phyloP scores from a whole-genome alignment of 2,888 invertebrate species.

The Malacosoma neustria region DNA sequence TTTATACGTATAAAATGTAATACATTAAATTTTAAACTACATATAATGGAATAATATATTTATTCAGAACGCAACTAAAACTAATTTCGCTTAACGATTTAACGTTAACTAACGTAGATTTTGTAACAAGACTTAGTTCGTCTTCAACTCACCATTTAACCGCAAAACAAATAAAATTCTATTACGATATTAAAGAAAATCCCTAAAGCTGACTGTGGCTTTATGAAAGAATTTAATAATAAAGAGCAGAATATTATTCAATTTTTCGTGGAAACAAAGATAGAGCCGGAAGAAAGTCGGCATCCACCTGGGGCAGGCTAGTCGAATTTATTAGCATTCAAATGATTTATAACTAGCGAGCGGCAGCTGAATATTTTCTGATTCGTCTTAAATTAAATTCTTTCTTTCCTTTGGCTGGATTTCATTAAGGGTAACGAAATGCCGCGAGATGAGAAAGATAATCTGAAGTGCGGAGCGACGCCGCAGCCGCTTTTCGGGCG shows the following conservation, averaged over 20 bases:
- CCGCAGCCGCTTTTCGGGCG: conserved; percentile 8
- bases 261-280: conserved; percentile 65
- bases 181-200: conserved; percentile 64
- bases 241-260: conserved; percentile 65
- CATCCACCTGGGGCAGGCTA: conserved; percentile 62
- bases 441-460: conserved; percentile 64
- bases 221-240: conserved; percentile 69
- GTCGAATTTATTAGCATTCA: conserved; percentile 75
- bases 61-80: no score
- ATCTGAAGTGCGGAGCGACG: conserved; percentile 30
- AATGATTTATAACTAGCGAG: conserved; percentile 74
- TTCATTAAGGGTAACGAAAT: conserved; percentile 70
- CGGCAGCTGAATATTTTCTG: conserved; percentile 72
- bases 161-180: conserved; percentile 60
- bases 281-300: conserved; percentile 61
- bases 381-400: conserved; percentile 74
- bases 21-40: no score
- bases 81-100: no score
- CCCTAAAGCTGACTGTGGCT: conserved; percentile 55
- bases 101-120: no score
- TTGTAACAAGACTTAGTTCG: no score
- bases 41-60: no score
- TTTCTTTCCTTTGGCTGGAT: conserved; percentile 71
- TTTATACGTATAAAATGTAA: no score
- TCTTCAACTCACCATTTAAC: conserved; percentile 30